Evolutionary conservation across 2,888 invertebrate genomes (phyloP), one percentile per base, ranked within the genome.

Genomic region (Chaetoderma sp.): DNA sequence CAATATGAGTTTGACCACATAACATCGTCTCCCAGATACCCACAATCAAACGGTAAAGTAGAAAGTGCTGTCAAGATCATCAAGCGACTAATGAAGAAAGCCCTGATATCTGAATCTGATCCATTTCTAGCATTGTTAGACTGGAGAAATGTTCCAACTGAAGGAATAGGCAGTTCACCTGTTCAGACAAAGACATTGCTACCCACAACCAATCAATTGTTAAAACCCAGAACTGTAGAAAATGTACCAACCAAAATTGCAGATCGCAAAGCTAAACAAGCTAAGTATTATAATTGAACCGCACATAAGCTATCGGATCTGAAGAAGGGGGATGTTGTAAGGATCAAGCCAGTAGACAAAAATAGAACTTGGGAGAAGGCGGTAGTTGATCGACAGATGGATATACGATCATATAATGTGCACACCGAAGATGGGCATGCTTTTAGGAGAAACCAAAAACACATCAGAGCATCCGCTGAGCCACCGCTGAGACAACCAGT

Each of bases 101-200:
- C 10, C 8, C 27, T 21, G 27, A 28, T 13, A n/a, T 5, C 27
- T 10, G 28, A 8, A 52, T 10, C 23, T 52, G 21, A 52, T 25
- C 25, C 21, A 8, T 52, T 52, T 21, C 28, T 52, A 10, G 52
- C 52, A 6, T 52, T 23, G 28, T 21, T 52, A 8, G 52, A 52
- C 8, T 13, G 6, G 23, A 21, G 52, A 18, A 52, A 52, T 25
- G 30, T 50, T 16, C 49, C 63, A 32, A 32, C 28, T 27, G 39
- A 49, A 18, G 57, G 57, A 16, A 25, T 36, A 23, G 42, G 59
- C 30, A 45, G 23, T 6, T 32, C 33, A 49, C 59, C 59, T 6
- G 30, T 33, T 16, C 59, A 59, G 49, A 30, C 47, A 18, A 59
- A 36, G 28, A 59, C 59, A 8, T 27, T 59, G 6, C 25, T 59